Evolutionary conservation across 2,888 invertebrate species (phyloP).

Genomic region (Mesoligia furuncula): DNA sequence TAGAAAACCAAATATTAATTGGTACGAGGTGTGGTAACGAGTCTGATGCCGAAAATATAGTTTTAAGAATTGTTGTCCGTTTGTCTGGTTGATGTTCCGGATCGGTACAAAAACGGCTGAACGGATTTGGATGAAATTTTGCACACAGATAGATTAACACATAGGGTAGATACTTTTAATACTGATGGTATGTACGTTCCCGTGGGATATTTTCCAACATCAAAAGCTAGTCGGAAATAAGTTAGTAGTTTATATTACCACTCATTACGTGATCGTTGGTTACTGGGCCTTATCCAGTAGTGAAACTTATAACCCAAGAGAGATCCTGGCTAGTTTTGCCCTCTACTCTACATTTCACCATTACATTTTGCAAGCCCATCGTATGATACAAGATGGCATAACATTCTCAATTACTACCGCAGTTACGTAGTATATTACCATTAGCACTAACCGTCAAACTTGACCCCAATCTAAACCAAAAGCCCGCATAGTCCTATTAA

Average conservation of each 20-base stretch:
- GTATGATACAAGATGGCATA: not conserved
- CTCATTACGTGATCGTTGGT: not conserved
- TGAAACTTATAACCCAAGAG: not conserved
- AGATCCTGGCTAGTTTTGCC: not conserved
- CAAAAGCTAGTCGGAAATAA: not conserved
- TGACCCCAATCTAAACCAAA: slow-evolving; percentile 44
- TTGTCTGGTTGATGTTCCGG: too few relatives aligned
- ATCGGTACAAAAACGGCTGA: too few relatives aligned
- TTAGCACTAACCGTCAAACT: slow-evolving; percentile 32
- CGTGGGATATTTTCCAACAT: not conserved
- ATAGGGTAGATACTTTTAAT: not conserved
- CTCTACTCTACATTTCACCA: slow-evolving; percentile 2
- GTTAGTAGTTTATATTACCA: not conserved
- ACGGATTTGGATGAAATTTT: not conserved
- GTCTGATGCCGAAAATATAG: not conserved
- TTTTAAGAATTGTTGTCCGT: not conserved
- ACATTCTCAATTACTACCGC: slow-evolving; percentile 12
- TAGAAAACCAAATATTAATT: too few relatives aligned
- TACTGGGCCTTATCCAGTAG: not conserved
- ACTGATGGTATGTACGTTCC: not conserved
- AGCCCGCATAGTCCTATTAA: slow-evolving; percentile 53
- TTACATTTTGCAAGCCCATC: not conserved
- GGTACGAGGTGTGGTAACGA: not conserved
- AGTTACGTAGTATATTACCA: slow-evolving; percentile 16
- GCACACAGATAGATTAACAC: not conserved